Conservation (phyloP, 1,140 invertebrate genomes). For the Diploscapter pachys region DNA sequence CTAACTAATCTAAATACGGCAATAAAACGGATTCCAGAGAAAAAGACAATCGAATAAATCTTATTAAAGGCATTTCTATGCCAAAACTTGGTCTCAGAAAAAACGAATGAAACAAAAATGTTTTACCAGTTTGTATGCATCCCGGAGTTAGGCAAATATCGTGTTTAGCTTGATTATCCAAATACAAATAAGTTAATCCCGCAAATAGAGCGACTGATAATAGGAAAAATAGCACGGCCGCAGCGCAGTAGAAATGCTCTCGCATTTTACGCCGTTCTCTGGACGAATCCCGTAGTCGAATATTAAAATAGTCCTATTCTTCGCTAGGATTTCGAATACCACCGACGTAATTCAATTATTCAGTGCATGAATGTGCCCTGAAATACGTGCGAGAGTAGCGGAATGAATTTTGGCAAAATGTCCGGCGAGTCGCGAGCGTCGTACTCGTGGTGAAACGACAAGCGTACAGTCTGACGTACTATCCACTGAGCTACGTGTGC, state of each 20-base stretch:
- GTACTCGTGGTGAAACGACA: background rate
- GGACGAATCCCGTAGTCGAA: background rate
- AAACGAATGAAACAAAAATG: background rate
- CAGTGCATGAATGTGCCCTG: background rate
- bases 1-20: background rate
- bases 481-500: background rate
- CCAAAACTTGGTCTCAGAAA: slow-evolving; percentile 1
- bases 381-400: background rate
- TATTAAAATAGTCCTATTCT: background rate
- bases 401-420: background rate
- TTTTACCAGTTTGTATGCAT: slow-evolving; percentile 52
- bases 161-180: slow-evolving; percentile 27
- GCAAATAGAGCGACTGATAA: slow-evolving; percentile 32
- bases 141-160: slow-evolving; percentile 50
- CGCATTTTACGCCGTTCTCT: slow-evolving; percentile 4
- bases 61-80: background rate
- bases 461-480: background rate
- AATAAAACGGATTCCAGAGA: slow-evolving; percentile 8
- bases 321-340: background rate
- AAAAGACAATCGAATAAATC: slow-evolving; percentile 17
- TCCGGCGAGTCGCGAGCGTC: background rate
- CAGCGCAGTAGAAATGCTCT: slow-evolving; percentile 14
- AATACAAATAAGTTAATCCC: slow-evolving; percentile 25
- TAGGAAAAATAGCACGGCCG: slow-evolving; percentile 34
- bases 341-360: background rate